phyloP scores from a whole-genome alignment of 1,140 invertebrate genomes.

The Galleria mellonella region DNA sequence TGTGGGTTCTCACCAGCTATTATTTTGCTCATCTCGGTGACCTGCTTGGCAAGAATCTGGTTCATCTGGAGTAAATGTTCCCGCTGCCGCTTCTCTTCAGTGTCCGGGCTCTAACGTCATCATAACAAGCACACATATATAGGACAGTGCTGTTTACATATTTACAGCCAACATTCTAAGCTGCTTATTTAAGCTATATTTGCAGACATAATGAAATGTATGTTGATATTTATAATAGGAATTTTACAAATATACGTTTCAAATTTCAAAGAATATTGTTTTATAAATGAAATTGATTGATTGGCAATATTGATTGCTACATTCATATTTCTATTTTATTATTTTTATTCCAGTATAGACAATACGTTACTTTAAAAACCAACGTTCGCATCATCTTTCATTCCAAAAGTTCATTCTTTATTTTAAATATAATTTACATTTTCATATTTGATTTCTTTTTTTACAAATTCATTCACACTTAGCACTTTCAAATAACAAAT shows the following conservation, averaged over 20 bases:
- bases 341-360: too few species aligned
- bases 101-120: conserved; percentile 76
- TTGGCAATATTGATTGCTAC: too few species aligned
- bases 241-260: conserved; percentile 3
- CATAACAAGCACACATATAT: conserved; percentile 43
- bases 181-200: conserved; percentile 37
- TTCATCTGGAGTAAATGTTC: conserved; percentile 92
- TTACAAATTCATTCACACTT: too few species aligned
- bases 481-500: too few species aligned
- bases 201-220: conserved; percentile 32
- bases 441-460: too few species aligned
- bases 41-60: conserved; percentile 94
- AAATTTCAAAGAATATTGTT: neutral
- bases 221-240: too few species aligned
- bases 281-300: neutral
- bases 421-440: too few species aligned
- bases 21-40: conserved; percentile 94
- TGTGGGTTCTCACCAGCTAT: conserved; percentile 83
- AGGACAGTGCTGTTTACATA: conserved; percentile 40
- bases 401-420: too few species aligned
- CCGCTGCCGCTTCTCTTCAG: conserved; percentile 88
- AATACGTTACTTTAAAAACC: too few species aligned
- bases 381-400: too few species aligned
- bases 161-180: conserved; percentile 67
- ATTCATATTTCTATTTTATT: too few species aligned